Conservation (phyloP, 2,797 vertebrate genomes). For the Poecile montanus region DNA sequence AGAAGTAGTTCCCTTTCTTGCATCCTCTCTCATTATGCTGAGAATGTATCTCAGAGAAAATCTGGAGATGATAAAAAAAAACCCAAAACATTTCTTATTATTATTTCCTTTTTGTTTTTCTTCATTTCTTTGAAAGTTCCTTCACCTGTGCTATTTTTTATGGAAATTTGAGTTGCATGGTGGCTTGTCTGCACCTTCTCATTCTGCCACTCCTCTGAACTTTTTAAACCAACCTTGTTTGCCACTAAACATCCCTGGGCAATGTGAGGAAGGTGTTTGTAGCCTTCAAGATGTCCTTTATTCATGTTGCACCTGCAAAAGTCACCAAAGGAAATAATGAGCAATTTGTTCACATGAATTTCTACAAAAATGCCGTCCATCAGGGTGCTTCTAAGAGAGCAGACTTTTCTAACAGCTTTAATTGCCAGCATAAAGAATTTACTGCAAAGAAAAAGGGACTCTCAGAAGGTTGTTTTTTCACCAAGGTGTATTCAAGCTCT, state of each 20-base stretch:
- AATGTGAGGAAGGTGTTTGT: slow-evolving; percentile 27
- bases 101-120: neutral
- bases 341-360: slow-evolving; percentile 53
- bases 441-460: slow-evolving; percentile 53
- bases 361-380: slow-evolving; percentile 31
- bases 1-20: neutral
- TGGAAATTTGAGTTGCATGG: neutral
- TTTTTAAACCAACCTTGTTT: neutral
- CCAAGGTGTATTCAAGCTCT: slow-evolving; percentile 40
- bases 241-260: neutral
- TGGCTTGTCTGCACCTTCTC: neutral
- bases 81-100: rapidly evolving
- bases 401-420: slow-evolving; percentile 53
- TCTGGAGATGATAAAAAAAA: neutral
- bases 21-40: neutral
- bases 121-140: neutral
- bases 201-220: neutral
- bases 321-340: slow-evolving; percentile 58
- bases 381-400: slow-evolving; percentile 32
- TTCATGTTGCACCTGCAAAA: slow-evolving; percentile 55
- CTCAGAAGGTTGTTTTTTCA: slow-evolving; percentile 49
- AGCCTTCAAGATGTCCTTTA: slow-evolving; percentile 27
- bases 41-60: neutral
- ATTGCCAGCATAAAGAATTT: slow-evolving; percentile 54
- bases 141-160: neutral